A percentile compares a stretch with the other conserved stretches of the same genome.
Evolutionary conservation across 2,888 invertebrate species (phyloP).

Genomic region (Sialis fuliginosa): DNA sequence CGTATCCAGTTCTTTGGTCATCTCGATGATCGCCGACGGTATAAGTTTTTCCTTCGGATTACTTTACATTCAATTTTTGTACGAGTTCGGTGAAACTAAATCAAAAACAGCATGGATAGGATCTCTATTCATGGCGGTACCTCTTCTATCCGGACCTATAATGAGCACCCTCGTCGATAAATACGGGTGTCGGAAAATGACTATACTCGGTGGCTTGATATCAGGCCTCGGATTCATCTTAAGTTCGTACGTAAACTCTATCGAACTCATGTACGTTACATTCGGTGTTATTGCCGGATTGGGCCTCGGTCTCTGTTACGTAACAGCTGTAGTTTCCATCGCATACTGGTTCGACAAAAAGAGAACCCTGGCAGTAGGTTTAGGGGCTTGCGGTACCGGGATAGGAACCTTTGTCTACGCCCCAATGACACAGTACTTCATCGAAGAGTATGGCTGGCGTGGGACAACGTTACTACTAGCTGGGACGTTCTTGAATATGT

Average conservation of each 20-base stretch:
- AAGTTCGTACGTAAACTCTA: slow-evolving; percentile 48
- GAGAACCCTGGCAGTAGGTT: slow-evolving; percentile 67
- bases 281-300: slow-evolving; percentile 73
- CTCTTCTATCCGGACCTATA: slow-evolving; percentile 65
- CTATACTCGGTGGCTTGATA: slow-evolving; percentile 53
- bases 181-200: slow-evolving; percentile 68
- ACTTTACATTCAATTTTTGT: slow-evolving; percentile 65
- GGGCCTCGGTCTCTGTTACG: slow-evolving; percentile 70
- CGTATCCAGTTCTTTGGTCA: slow-evolving; percentile 65
- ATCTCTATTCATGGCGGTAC: slow-evolving; percentile 76
- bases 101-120: slow-evolving; percentile 82
- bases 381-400: slow-evolving; percentile 78
- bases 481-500: slow-evolving; percentile 68
- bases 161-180: slow-evolving; percentile 73
- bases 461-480: slow-evolving; percentile 66
- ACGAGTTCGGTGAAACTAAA: slow-evolving; percentile 64
- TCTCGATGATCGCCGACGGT: slow-evolving; percentile 84
- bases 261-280: slow-evolving; percentile 66
- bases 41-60: slow-evolving; percentile 86
- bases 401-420: slow-evolving; percentile 80
- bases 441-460: slow-evolving; percentile 69
- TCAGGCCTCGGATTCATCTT: slow-evolving; percentile 60
- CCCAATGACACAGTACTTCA: slow-evolving; percentile 63
- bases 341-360: slow-evolving; percentile 87
- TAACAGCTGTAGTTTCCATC: slow-evolving; percentile 78